These are phyloP conservation scores for Pseudoips prasinana DNA, from an alignment of 2,888 invertebrate species.

Conservation along the genomic window DNA sequence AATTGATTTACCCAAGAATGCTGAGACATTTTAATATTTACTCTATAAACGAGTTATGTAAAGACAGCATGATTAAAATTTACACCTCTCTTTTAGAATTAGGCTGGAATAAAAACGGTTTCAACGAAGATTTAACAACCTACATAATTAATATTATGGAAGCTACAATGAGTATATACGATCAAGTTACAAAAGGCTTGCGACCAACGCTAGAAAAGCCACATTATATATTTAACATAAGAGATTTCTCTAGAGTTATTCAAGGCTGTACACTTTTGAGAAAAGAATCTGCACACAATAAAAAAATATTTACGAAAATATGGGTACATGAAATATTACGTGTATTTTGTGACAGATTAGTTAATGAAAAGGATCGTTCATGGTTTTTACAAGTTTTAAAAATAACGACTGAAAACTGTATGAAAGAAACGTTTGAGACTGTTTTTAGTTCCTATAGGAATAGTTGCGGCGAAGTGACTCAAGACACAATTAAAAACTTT, in stretches of 20 bases:
- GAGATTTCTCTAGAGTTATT: conserved; percentile 91
- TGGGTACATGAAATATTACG: conserved; percentile 94
- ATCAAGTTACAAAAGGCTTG: conserved; percentile 84
- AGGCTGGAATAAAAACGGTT: conserved; percentile 89
- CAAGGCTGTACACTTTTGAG: conserved; percentile 91
- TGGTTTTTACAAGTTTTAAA: conserved; percentile 89
- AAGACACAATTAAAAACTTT: conserved; percentile 84
- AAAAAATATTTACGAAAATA: conserved; percentile 86
- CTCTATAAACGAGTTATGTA: conserved; percentile 92
- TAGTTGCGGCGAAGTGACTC: conserved; percentile 78
- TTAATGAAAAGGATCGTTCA: conserved; percentile 85
- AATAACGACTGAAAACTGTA: conserved; percentile 84
- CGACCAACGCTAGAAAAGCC: conserved; percentile 92
- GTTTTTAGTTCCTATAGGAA: conserved; percentile 87
- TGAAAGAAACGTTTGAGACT: conserved; percentile 90
- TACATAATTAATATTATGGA: conserved; percentile 87
- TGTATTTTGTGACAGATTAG: conserved; percentile 91
- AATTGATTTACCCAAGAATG: conserved; percentile 92
- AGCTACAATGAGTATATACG: conserved; percentile 92
- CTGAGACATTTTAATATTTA: conserved; percentile 94
- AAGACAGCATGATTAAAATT: conserved; percentile 93
- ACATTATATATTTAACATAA: conserved; percentile 92
- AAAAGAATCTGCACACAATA: conserved; percentile 90
- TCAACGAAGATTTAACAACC: conserved; percentile 87
- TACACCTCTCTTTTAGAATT: conserved; percentile 90